Evolutionary conservation across 2,113 vertebrate genomes (phyloP).

Genomic region (Scalopus aquaticus): DNA sequence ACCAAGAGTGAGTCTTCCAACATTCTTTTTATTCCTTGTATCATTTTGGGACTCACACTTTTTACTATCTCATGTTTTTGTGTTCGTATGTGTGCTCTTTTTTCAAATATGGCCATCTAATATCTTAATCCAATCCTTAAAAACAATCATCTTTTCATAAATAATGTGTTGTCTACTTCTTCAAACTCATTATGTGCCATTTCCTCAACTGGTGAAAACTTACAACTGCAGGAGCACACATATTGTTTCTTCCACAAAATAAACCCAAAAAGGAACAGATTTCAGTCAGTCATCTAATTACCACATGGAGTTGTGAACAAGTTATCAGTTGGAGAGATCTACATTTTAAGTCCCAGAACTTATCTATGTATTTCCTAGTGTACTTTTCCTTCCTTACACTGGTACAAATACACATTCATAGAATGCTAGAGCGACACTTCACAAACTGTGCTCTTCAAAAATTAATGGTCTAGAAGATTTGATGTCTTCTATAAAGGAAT

Average conservation of each 20-base stretch:
- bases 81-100: neutral
- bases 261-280: constrained; percentile 44
- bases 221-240: neutral
- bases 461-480: neutral
- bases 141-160: neutral
- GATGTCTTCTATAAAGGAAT: neutral
- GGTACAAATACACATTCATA: neutral
- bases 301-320: neutral
- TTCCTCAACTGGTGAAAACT: neutral
- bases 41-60: neutral
- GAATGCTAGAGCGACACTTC: neutral
- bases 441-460: neutral
- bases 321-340: neutral
- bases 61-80: neutral
- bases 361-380: neutral
- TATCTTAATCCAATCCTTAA: neutral
- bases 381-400: neutral
- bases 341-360: constrained; percentile 1
- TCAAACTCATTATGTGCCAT: neutral
- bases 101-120: neutral
- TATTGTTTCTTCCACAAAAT: neutral
- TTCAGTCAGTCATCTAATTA: constrained; percentile 41
- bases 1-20: neutral
- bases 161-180: neutral
- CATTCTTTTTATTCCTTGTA: neutral